Base-by-base conservation (phyloP, 2,888 invertebrate genomes). In the Dicyrtoma fusca region DNA sequence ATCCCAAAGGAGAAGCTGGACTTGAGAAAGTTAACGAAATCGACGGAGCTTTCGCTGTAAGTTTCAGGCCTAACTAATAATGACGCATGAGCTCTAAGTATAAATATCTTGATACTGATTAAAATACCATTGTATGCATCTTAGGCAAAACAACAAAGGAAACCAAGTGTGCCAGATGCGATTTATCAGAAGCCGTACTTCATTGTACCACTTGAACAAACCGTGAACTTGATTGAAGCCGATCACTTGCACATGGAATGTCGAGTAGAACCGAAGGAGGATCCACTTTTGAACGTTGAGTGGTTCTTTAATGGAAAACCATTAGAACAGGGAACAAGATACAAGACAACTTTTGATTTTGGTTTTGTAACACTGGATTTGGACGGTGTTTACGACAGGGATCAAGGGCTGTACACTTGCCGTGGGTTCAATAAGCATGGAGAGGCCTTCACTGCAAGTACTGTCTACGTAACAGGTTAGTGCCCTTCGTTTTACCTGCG, bases 291-390 rank as follows among this genome's bases (percentile, higher is more conserved):
- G 66, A 92, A 91, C 82, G 91, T 95, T 77, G 95, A 95, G 85
- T 96, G 95, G 95, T 95, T 92, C 84, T 93, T 95, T 82, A 95
- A 95, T 83, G 94, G 95, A 63, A 94, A 94, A 85, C 87, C 90
- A 44, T 84, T 95, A 62, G 92, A 92, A 79, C 92, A 94, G 82
- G 94, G 76, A 13, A 75, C 76, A 1, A 72, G 76, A 44, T 68
- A 66, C 65, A 76, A 75, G 17, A 96, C 95, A 83, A 94, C 92
- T 0, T 92, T 91, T 82, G 98, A 99, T 82, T 97, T 97, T 83
- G 98, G 98, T 68, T 97, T 95, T 83, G 97, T 97, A 5, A 94
- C 95, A 3, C 86, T 99, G 80, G 97, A 97, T 83, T 87, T 98
- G 65, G 91, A 90, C 23, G 95, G 96, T 83, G 92, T 93, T 0